These are phyloP conservation scores for Cheilosia variabilis DNA, from an alignment of 2,888 invertebrate genomes.

Conservation along the genomic window DNA sequence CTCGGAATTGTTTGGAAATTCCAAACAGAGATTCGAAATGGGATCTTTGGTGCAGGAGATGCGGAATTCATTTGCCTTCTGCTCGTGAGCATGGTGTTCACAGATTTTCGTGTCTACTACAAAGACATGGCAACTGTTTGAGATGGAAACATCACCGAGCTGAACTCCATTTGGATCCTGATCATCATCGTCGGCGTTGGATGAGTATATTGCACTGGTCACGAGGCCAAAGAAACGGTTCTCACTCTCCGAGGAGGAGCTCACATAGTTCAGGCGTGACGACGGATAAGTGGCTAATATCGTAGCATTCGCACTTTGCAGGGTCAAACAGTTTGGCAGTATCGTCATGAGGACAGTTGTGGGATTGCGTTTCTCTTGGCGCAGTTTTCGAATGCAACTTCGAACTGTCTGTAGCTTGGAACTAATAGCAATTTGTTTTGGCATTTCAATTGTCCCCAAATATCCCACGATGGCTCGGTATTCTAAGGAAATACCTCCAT, in stretches of 20 bases:
- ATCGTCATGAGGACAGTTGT: conserved; percentile 94
- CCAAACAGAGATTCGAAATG: conserved; percentile 91
- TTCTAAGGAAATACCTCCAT: conserved; percentile 85
- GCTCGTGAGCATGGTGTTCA: conserved; percentile 91
- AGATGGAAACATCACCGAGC: conserved; percentile 85
- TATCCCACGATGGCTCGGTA: conserved; percentile 96
- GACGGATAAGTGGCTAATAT: conserved; percentile 94
- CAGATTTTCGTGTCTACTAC: conserved; percentile 94
- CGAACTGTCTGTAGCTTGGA: conserved; percentile 91
- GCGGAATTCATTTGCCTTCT: conserved; percentile 92
- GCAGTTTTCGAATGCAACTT: conserved; percentile 93
- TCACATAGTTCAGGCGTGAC: conserved; percentile 93
- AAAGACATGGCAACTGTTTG: conserved; percentile 97
- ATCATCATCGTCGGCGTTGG: conserved; percentile 82
- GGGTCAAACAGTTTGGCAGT: conserved; percentile 90
- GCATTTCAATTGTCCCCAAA: conserved; percentile 97
- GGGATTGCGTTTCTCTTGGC: conserved; percentile 94
- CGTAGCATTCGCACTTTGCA: conserved; percentile 91
- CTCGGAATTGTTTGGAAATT: conserved; percentile 94
- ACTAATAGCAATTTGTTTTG: conserved; percentile 90
- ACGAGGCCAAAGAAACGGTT: conserved; percentile 96
- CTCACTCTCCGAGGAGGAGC: conserved; percentile 95
- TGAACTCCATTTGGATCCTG: conserved; percentile 76
- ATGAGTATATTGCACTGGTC: conserved; percentile 89
- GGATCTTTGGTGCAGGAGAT: conserved; percentile 93